phyloP scores from a whole-genome alignment of 2,113 vertebrate species.

The Spea bombifrons region DNA sequence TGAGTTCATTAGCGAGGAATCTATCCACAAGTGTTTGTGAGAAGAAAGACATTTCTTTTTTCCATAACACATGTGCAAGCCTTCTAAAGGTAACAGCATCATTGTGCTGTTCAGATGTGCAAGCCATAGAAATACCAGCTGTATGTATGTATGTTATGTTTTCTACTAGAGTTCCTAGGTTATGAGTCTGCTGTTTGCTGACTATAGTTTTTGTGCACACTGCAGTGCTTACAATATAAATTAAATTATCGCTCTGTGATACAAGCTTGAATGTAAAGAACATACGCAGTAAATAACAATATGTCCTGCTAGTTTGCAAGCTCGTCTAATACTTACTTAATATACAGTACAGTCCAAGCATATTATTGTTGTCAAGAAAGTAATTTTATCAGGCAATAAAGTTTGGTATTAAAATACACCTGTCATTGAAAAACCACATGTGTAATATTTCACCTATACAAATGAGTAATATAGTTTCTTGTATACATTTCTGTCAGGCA shows the following conservation, averaged over 20 bases:
- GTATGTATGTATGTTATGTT: not conserved
- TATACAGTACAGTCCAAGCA: conserved; percentile 11
- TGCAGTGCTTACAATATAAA: conserved; percentile 9
- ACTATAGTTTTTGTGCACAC: conserved; percentile 13
- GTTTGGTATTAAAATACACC: too few species aligned
- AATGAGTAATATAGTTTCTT: not conserved
- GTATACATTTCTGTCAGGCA: too few species aligned
- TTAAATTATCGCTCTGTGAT: conserved; percentile 18
- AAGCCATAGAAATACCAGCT: not conserved
- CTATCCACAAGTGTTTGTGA: not conserved
- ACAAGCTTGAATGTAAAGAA: conserved; percentile 12
- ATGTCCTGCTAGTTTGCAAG: conserved; percentile 7
- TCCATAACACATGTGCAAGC: not conserved
- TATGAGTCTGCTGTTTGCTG: conserved; percentile 6
- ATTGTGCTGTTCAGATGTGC: not conserved
- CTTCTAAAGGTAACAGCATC: not conserved
- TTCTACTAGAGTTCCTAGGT: not conserved
- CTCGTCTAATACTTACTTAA: conserved; percentile 4
- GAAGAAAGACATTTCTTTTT: not conserved
- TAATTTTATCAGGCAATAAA: too few species aligned
- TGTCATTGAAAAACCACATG: conserved; percentile 1
- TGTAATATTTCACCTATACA: conserved; percentile 18
- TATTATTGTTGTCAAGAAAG: not conserved
- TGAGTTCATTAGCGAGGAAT: not conserved
- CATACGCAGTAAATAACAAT: conserved; percentile 24